A percentile compares a stretch with the other conserved stretches of the same genome.
Evolutionary conservation across 2,113 vertebrate species (phyloP).

Genomic region (Lipotes vexillifer): DNA sequence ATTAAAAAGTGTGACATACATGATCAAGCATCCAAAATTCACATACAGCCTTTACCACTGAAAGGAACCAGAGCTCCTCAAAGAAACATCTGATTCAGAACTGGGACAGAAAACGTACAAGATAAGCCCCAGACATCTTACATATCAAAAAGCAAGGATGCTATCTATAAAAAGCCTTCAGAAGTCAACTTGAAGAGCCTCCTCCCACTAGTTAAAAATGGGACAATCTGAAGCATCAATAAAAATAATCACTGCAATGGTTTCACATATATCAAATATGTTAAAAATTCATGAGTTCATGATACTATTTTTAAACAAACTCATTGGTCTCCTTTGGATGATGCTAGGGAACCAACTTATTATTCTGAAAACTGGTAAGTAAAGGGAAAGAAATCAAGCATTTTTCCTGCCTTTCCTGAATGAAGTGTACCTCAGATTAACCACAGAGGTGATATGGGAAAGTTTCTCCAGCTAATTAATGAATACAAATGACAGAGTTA

Average conservation of each 20-base stretch:
- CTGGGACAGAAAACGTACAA: neutral
- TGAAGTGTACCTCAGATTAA: neutral
- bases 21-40: neutral
- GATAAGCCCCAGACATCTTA: neutral
- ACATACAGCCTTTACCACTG: neutral
- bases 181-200: neutral
- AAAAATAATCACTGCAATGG: neutral
- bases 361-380: neutral
- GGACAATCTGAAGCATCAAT: neutral
- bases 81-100: neutral
- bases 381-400: neutral
- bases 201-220: neutral
- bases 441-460: neutral
- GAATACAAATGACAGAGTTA: slow-evolving; percentile 18
- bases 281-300: neutral
- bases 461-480: neutral
- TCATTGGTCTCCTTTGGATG: neutral
- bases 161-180: neutral
- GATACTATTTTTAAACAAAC: neutral
- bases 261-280: neutral
- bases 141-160: neutral
- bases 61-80: neutral
- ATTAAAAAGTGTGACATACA: neutral
- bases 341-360: neutral
- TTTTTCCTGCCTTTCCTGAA: neutral